Evolutionary conservation across 2,888 invertebrate genomes (phyloP).

Genomic region (Odontocolon sp.): DNA sequence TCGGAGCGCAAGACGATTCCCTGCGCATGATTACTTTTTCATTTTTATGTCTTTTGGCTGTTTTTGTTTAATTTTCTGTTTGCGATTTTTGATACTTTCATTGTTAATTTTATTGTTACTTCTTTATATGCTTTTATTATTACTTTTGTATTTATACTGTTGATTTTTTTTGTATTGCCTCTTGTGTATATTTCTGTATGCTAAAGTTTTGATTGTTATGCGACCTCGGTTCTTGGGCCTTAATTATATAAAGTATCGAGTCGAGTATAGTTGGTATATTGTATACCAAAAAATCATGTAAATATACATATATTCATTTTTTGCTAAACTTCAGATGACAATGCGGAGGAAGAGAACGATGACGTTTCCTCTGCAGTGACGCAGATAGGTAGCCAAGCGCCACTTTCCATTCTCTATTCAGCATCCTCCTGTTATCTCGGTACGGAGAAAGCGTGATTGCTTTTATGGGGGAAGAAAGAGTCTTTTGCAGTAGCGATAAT

Average conservation of each 20-base stretch:
- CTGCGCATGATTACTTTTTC: too few relatives aligned
- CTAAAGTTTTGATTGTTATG: neutral
- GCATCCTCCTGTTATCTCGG: constrained; percentile 79
- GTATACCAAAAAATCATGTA: too few relatives aligned
- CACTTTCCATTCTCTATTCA: constrained; percentile 76
- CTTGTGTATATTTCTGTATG: neutral
- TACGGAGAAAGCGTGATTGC: constrained; percentile 80
- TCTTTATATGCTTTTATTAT: too few relatives aligned
- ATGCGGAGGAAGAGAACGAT: constrained; percentile 12
- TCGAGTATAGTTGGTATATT: too few relatives aligned
- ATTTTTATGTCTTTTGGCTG: too few relatives aligned
- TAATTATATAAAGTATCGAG: too few relatives aligned
- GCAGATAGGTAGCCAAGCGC: constrained; percentile 39
- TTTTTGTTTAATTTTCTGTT: too few relatives aligned
- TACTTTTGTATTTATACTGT: neutral
- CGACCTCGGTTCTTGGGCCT: too few relatives aligned
- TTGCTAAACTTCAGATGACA: constrained; percentile 1
- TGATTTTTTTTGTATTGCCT: neutral
- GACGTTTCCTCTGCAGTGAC: constrained; percentile 29
- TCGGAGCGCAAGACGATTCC: too few relatives aligned
- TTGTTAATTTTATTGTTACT: too few relatives aligned
- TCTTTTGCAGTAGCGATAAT: constrained; percentile 81
- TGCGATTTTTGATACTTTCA: too few relatives aligned
- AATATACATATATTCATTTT: neutral
- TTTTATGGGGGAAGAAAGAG: constrained; percentile 81